Evolutionary conservation across 1,140 invertebrate genomes (phyloP), one percentile per base, ranked within the genome.

Genomic region (Halictus rubicundus): DNA sequence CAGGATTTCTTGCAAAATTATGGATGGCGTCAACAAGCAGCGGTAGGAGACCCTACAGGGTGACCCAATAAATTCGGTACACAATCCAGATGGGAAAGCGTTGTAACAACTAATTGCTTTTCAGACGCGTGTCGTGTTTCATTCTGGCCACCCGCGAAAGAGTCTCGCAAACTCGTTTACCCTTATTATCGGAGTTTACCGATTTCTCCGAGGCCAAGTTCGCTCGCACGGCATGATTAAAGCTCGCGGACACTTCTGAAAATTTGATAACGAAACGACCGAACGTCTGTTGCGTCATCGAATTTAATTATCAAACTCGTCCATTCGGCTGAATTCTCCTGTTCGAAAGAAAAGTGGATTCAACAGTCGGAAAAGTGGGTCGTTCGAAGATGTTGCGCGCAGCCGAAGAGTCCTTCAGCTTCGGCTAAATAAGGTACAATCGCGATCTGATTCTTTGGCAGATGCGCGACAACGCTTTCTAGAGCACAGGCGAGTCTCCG

Each of bases 241-340:
- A 65, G 3, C 39, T 46, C n/a, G 32, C 64, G 64, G 2, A 2
- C 7, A 23, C n/a, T 52, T 9, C n/a, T n/a, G n/a, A n/a, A n/a
- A n/a, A n/a, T 25, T 61, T 27, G n/a, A 42, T 64, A 54, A 78
- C 71, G 64, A 70, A 71, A 7, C 64, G 25, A 37, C 16, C 21
- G 32, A 16, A 21, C 8, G 12, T 27, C 1, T 14, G 32, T 37
- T 6, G 42, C 21, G n/a, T 63, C 27, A 5, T 52, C 39, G 19
- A 39, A 37, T 21, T 39, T 46, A 63, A 64, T 57, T 64, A 42
- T 9, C n/a, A 8, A 23, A 16, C 25, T 42, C 10, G 49, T 2
- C 23, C 16, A 14, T 25, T 60, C 8, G 21, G 32, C 42, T 1
- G 37, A 1, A 37, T n/a, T 27, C 10, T 37, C 19, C 27, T 16